phyloP scores from a whole-genome alignment of 2,888 invertebrate genomes.

The Ellobium chinense region DNA sequence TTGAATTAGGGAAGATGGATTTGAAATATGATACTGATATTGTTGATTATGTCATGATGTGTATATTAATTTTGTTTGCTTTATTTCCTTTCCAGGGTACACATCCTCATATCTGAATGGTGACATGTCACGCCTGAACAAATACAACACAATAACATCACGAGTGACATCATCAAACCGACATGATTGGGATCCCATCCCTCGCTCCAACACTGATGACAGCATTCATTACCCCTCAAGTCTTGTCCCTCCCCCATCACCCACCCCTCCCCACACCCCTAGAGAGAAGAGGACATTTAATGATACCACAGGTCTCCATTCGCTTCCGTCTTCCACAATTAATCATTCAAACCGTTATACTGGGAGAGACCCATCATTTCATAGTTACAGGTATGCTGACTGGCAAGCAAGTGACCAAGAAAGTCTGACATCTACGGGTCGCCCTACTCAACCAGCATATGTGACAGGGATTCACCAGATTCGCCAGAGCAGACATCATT shows the following conservation, averaged over 20 bases:
- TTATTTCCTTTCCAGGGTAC: background rate
- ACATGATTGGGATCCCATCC: constrained; percentile 25
- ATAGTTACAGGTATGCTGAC: background rate
- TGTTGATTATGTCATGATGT: too few relatives aligned
- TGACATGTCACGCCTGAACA: background rate
- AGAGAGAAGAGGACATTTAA: constrained; percentile 3
- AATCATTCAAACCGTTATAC: constrained; percentile 15
- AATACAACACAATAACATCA: constrained; percentile 1
- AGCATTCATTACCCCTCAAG: constrained; percentile 41
- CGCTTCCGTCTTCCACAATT: constrained; percentile 12
- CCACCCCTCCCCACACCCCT: constrained; percentile 30
- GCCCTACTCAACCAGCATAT: constrained; percentile 12
- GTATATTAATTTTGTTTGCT: too few relatives aligned
- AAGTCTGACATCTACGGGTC: background rate
- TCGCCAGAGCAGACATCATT: constrained; percentile 25
- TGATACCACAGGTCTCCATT: constrained; percentile 6
- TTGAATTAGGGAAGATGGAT: too few relatives aligned
- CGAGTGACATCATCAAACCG: background rate
- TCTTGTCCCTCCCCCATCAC: constrained; percentile 22
- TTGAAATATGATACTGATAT: too few relatives aligned
- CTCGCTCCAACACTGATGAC: constrained; percentile 50
- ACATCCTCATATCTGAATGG: constrained; percentile 3
- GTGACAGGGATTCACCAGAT: constrained; percentile 11
- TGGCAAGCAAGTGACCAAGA: background rate
- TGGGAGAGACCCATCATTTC: background rate